Conservation (phyloP, 2,888 invertebrate genomes). For the Hemaris fuciformis region DNA sequence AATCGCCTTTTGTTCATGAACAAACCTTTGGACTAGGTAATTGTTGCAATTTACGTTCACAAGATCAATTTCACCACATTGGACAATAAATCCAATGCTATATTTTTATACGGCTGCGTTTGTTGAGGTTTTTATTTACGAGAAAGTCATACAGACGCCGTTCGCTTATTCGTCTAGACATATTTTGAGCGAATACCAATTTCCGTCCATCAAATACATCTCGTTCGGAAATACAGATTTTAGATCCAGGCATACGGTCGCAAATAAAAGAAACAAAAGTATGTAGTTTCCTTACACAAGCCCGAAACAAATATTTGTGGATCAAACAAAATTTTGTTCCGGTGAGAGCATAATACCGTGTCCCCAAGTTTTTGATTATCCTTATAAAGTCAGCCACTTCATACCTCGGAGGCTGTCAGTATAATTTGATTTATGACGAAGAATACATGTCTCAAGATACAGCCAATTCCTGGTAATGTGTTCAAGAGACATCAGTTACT, state of each 20-base stretch:
- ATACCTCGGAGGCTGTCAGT: too few species aligned
- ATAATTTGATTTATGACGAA: background rate
- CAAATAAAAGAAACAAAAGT: too few species aligned
- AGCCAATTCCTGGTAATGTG: background rate
- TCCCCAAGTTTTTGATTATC: too few species aligned
- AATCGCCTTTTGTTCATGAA: conserved; percentile 1
- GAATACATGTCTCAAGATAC: background rate
- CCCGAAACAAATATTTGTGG: too few species aligned
- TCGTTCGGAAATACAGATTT: too few species aligned
- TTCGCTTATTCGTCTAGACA: background rate
- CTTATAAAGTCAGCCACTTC: too few species aligned
- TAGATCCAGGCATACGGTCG: too few species aligned
- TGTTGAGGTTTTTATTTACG: background rate
- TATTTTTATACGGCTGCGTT: background rate
- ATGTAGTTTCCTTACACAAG: too few species aligned
- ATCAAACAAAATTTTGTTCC: too few species aligned
- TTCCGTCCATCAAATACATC: background rate
- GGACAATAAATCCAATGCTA: background rate
- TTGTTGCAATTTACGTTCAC: background rate
- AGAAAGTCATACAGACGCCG: background rate
- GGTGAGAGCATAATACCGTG: too few species aligned
- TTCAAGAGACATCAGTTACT: background rate
- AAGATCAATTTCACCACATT: background rate
- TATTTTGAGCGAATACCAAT: background rate
- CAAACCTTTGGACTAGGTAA: background rate